Percentiles rank a stretch among this genome's conserved stretches.
Conservation (phyloP, 1,140 invertebrate species). For the Drosophila kohkoa region DNA sequence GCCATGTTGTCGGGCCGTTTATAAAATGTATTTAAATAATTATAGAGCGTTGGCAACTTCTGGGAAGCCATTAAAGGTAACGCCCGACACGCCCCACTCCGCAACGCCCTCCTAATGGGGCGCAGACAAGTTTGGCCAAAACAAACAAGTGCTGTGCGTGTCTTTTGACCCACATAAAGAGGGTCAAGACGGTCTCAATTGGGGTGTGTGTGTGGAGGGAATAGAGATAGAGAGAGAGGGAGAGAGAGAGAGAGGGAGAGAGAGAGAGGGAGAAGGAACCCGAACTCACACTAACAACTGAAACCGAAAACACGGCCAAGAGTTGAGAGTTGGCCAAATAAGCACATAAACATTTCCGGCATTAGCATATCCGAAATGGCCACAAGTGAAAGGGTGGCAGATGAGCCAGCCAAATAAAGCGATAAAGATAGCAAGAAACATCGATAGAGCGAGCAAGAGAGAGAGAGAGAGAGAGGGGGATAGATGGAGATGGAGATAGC, state of each 20-base stretch:
- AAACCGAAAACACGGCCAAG: conserved; percentile 8
- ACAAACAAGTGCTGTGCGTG: conserved; percentile 25
- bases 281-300: not conserved
- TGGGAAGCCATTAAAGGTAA: conserved; percentile 30
- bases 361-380: conserved; percentile 49
- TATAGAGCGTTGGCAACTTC: conserved; percentile 7
- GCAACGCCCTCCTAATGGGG: conserved; percentile 1
- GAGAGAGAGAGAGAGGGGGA: not conserved
- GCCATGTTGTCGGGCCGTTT: not conserved
- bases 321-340: conserved; percentile 48
- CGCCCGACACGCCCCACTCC: conserved; percentile 1
- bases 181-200: conserved; percentile 3
- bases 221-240: not conserved
- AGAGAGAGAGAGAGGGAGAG: not conserved
- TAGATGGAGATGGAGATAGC: no score
- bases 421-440: conserved; percentile 5
- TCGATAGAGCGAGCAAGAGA: conserved; percentile 8
- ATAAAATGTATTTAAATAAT: conserved; percentile 10
- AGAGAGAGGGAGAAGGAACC: not conserved
- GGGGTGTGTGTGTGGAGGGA: no score
- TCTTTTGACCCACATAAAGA: conserved; percentile 33
- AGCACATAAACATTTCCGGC: conserved; percentile 69
- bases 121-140: conserved; percentile 25
- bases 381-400: conserved; percentile 24
- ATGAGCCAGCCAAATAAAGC: conserved; percentile 15